Evolutionary conservation across 2,888 invertebrate species (phyloP).

Genomic region (Macrosoma leucophasiata): DNA sequence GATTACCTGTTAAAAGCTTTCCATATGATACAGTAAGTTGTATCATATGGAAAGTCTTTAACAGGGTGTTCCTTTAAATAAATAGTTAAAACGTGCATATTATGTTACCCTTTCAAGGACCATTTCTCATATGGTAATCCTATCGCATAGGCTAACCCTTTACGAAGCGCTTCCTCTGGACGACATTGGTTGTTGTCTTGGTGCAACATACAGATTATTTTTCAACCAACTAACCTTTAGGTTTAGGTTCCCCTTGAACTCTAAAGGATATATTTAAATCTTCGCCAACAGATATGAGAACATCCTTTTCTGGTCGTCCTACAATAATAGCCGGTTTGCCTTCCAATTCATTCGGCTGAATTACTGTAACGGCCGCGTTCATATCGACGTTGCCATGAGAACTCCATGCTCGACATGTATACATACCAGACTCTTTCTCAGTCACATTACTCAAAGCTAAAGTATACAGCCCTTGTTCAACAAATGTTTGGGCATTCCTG

Average conservation of each 20-base stretch:
- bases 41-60: no score
- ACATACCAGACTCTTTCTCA: constrained; percentile 83
- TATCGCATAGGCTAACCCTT: no score
- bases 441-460: constrained; percentile 83
- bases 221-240: constrained; percentile 87
- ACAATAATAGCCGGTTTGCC: constrained; percentile 87
- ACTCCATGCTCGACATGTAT: constrained; percentile 85
- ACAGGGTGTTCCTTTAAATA: no score
- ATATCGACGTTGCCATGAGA: constrained; percentile 84
- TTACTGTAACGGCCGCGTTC: constrained; percentile 82
- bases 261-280: constrained; percentile 89
- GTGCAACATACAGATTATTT: no score
- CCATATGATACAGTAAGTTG: no score
- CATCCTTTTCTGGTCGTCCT: constrained; percentile 85
- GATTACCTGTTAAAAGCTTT: no score
- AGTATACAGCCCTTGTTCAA: constrained; percentile 82
- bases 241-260: constrained; percentile 88
- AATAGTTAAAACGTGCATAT: no score
- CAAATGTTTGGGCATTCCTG: constrained; percentile 79
- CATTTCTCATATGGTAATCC: no score
- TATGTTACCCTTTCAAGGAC: no score
- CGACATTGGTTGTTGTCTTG: no score
- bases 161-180: no score
- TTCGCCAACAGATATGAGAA: constrained; percentile 85
- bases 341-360: constrained; percentile 75